These are phyloP conservation scores for Crotalus viridis DNA, from an alignment of 2,113 vertebrate genomes.

Conservation along the genomic window DNA sequence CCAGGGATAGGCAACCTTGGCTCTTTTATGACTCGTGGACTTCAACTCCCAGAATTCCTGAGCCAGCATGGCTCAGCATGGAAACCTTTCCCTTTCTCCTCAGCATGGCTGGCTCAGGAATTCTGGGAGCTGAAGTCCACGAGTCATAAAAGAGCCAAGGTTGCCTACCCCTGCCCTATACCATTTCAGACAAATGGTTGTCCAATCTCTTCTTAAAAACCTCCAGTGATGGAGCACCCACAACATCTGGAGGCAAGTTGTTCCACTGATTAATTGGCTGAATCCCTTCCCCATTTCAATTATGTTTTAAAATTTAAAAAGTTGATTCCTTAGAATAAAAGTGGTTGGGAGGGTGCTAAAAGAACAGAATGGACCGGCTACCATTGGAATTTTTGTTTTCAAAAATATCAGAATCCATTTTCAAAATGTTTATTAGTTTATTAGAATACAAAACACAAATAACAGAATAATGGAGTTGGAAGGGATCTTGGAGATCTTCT, in stretches of 20 bases:
- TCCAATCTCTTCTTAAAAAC: neutral
- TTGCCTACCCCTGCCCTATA: neutral
- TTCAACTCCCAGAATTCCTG: no score
- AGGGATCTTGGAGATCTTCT: neutral
- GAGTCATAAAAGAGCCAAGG: no score
- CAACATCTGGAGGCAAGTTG: neutral
- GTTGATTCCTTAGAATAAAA: neutral
- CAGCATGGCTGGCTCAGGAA: no score
- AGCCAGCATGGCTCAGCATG: no score
- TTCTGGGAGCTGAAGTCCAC: no score
- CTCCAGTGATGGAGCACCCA: neutral
- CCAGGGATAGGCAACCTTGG: no score
- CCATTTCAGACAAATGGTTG: neutral
- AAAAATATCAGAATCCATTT: neutral
- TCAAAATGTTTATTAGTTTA: neutral
- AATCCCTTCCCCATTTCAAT: neutral
- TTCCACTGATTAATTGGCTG: neutral
- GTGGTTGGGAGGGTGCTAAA: neutral
- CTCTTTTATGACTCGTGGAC: no score
- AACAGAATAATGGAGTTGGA: neutral
- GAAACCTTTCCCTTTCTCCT: no score
- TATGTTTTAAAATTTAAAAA: neutral
- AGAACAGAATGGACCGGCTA: neutral
- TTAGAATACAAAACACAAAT: neutral
- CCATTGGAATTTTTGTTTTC: neutral